Evolutionary conservation across 92 coral and sea anemone genomes (phyloP).

Genomic region (Palythoa grandiflora): DNA sequence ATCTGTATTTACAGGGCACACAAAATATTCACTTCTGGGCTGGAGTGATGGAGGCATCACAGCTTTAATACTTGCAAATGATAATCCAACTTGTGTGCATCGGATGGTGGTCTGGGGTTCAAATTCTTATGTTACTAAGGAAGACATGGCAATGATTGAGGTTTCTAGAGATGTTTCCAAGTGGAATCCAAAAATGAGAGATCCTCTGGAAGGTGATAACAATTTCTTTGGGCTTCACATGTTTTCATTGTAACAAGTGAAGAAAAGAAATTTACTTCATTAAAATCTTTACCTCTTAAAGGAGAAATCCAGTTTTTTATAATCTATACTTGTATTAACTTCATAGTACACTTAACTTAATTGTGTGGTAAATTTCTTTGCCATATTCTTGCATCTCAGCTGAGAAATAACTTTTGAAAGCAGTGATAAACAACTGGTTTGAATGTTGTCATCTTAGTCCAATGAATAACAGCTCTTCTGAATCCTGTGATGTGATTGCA

Average conservation of each 20-base stretch:
- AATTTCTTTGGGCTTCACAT: not conserved
- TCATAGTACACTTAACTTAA: too few relatives aligned
- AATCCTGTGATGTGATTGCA: too few relatives aligned
- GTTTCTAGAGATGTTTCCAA: conserved; percentile 82
- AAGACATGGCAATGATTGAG: conserved; percentile 87
- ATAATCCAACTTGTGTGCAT: conserved; percentile 61
- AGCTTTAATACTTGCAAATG: conserved; percentile 84
- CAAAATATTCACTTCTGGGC: conserved; percentile 87
- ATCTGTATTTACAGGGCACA: conserved; percentile 61
- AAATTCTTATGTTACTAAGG: conserved; percentile 83
- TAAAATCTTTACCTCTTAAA: too few relatives aligned
- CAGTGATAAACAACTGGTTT: too few relatives aligned
- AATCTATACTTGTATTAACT: too few relatives aligned
- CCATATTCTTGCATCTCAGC: too few relatives aligned
- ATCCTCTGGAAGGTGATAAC: conserved; percentile 86
- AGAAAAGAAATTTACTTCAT: not conserved
- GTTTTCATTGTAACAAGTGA: not conserved
- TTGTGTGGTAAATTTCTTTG: too few relatives aligned
- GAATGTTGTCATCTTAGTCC: too few relatives aligned
- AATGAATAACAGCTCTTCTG: too few relatives aligned
- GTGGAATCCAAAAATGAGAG: conserved; percentile 96
- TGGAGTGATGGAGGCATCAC: conserved; percentile 99
- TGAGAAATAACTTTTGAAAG: too few relatives aligned
- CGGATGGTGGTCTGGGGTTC: conserved; percentile 99
- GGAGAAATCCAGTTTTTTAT: too few relatives aligned